Conservation (phyloP, 2,888 invertebrate genomes). For the Pyrrhosoma nymphula region DNA sequence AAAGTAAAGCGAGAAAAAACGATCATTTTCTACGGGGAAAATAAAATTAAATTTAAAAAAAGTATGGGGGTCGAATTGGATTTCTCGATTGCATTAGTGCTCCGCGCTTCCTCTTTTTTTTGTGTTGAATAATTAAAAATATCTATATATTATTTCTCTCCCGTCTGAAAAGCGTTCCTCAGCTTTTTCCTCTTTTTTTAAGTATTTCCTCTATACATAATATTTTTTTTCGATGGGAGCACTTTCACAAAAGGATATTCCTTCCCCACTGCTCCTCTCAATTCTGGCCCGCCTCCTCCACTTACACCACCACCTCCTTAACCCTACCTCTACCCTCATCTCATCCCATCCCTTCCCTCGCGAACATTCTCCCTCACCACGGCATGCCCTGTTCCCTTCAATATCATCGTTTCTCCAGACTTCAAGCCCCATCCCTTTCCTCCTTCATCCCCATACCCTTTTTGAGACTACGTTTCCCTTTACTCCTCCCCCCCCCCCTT, state of each 20-base stretch:
- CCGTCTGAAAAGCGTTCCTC: neutral
- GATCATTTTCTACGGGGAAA: neutral
- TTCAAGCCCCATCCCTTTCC: neutral
- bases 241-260: neutral
- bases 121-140: neutral
- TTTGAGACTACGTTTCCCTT: neutral
- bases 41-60: neutral
- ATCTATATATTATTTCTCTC: neutral
- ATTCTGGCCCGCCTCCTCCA: neutral
- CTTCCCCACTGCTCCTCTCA: neutral
- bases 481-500: neutral
- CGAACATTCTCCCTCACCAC: neutral
- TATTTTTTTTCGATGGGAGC: neutral
- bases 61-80: neutral
- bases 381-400: neutral
- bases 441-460: neutral
- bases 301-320: neutral
- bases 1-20: neutral
- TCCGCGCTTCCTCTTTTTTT: neutral
- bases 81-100: neutral
- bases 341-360: no score
- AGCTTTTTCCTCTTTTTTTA: neutral
- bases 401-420: neutral
- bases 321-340: no score
- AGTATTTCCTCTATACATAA: neutral